Base-by-base conservation (phyloP, 2,797 vertebrate species). In the Brachymystax lenok region DNA sequence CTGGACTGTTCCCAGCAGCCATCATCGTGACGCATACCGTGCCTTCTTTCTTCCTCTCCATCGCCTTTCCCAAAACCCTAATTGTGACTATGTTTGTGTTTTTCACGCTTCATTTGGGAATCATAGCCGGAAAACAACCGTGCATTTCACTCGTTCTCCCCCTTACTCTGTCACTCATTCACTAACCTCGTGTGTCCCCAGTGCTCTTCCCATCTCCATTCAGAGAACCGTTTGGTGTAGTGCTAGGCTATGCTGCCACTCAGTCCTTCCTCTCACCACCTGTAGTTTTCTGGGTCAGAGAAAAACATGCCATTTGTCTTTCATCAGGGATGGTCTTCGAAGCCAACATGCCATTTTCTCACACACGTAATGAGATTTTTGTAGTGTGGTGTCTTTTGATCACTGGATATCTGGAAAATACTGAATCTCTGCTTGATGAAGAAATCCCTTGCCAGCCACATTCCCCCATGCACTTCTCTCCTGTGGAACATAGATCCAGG, bases 31-130 rank as follows among this genome's bases (percentile, higher is more conserved):
- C 51, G 51, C 51, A 56, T 17, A 21, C 24, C 21, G 6, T 72
- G 21, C 30, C 30, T 56, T 74, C 72, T 27, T 16, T 76, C 78
- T 56, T 73, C 35, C 52, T 61, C 66, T 59, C 33, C 50, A 66
- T 73, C 13, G 70, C 46, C 5, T 17, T 56, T 70, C 54, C 79
- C 64, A 84, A 78, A 69, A 83, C 61, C 27, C 50, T 84, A 69
- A 83, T 80, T 85, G 82, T 84, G 81, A 71, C 74, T 12, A 10
- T 74, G 83, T 81, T 69, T 71, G 56, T 76, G 88, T 87, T 85
- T 83, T 89, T 92, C 87, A 88, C 50, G 78, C 89, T 90, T 89
- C 80, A 84, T 85, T 92, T 85, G 74, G 81, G 76, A 90, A 87
- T 84, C 80, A 30, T 74, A 80, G 86, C 85, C 83, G 33, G 89